phyloP scores from a whole-genome alignment of 2,113 vertebrate species.

The Cacatua alba region DNA sequence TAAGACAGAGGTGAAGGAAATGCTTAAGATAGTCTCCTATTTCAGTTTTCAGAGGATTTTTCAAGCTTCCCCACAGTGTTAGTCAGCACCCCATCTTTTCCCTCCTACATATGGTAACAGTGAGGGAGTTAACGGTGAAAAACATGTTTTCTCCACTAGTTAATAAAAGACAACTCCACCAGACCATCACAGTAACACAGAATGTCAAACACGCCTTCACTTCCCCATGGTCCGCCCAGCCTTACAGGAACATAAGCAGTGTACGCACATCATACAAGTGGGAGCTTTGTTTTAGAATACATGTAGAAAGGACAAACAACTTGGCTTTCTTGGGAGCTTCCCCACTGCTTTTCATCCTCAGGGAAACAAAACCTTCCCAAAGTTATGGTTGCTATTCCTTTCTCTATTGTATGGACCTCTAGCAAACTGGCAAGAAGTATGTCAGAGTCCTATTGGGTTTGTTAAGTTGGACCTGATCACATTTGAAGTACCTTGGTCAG shows the following conservation, averaged over 20 bases:
- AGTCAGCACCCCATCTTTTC: slow-evolving; percentile 73
- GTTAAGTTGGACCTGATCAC: neutral
- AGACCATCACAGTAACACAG: neutral
- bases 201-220: slow-evolving; percentile 30
- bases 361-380: neutral
- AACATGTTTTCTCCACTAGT: slow-evolving; percentile 3
- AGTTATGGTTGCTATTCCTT: neutral
- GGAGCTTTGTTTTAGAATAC: neutral
- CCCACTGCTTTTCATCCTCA: neutral
- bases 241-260: neutral
- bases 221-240: neutral
- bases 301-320: neutral
- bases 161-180: slow-evolving; percentile 8
- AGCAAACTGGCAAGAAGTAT: neutral
- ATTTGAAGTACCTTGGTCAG: neutral
- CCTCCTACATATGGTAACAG: slow-evolving; percentile 60
- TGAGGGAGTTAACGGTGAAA: slow-evolving; percentile 53
- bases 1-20: slow-evolving; percentile 52
- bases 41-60: slow-evolving; percentile 70
- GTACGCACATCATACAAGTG: neutral
- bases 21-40: slow-evolving; percentile 67
- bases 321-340: neutral
- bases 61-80: slow-evolving; percentile 66
- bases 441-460: neutral
- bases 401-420: neutral